Conservation (phyloP, 2,113 vertebrate species). For the Salminus brasiliensis region DNA sequence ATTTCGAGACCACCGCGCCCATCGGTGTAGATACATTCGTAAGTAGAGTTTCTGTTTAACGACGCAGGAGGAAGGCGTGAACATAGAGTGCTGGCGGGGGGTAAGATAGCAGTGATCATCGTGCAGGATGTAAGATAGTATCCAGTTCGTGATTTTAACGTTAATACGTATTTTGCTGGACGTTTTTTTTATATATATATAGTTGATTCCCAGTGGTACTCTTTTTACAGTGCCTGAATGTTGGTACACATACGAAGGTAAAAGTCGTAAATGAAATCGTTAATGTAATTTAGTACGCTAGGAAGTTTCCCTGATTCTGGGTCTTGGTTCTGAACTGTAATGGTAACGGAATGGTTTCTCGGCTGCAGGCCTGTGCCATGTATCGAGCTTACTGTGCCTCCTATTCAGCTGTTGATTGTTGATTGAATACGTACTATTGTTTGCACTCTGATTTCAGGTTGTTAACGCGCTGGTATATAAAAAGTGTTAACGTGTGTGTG, state of each 20-base stretch:
- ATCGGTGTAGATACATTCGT: too few relatives aligned
- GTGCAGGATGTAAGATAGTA: too few relatives aligned
- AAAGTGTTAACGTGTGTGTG: background rate
- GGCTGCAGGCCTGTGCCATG: background rate
- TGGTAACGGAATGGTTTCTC: slow-evolving; percentile 15
- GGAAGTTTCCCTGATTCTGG: background rate
- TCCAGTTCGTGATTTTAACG: background rate
- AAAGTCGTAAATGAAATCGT: background rate
- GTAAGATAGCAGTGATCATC: too few relatives aligned
- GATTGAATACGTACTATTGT: slow-evolving; percentile 17
- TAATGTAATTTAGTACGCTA: background rate
- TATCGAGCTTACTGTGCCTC: slow-evolving; percentile 19
- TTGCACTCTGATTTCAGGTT: slow-evolving; percentile 34
- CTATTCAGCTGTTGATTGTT: slow-evolving; percentile 6
- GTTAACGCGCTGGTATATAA: background rate
- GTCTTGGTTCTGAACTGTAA: slow-evolving; percentile 14
- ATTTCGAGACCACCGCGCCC: too few relatives aligned
- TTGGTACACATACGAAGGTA: background rate
- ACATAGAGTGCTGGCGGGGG: too few relatives aligned
- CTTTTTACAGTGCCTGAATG: background rate
- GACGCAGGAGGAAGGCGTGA: too few relatives aligned
- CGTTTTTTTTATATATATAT: background rate
- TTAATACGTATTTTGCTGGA: background rate
- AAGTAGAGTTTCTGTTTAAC: too few relatives aligned
- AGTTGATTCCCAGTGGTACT: slow-evolving; percentile 1